Percentiles rank a stretch among this genome's conserved stretches.
phyloP scores from a whole-genome alignment of 2,888 invertebrate genomes.

The Calliphora vomitoria region DNA sequence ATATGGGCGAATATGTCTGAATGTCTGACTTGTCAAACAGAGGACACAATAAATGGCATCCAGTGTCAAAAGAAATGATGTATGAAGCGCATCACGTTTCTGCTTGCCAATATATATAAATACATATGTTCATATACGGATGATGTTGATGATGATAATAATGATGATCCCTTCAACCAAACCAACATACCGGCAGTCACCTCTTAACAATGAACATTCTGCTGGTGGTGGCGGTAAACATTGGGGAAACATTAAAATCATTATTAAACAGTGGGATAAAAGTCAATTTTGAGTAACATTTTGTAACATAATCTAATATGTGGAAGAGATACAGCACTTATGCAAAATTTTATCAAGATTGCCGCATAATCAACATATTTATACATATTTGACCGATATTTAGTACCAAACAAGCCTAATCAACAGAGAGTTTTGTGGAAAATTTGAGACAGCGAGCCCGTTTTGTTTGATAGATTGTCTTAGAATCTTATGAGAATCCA shows the following conservation, averaged over 20 bases:
- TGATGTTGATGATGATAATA: slow-evolving; percentile 4
- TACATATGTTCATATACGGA: slow-evolving; percentile 24
- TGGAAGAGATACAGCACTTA: too few relatives aligned
- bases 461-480: too few relatives aligned
- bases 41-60: slow-evolving; percentile 72
- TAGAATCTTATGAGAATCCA: too few relatives aligned
- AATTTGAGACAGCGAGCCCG: too few relatives aligned
- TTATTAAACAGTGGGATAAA: background rate
- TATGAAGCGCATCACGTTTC: slow-evolving; percentile 71
- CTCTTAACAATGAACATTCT: slow-evolving; percentile 19
- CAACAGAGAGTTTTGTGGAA: too few relatives aligned
- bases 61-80: slow-evolving; percentile 71
- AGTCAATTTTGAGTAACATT: background rate
- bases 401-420: too few relatives aligned
- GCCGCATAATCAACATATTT: too few relatives aligned
- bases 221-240: slow-evolving; percentile 15
- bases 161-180: slow-evolving; percentile 50
- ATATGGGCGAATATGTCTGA: background rate
- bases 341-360: too few relatives aligned
- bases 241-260: slow-evolving; percentile 42
- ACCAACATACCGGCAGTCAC: slow-evolving; percentile 9
- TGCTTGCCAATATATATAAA: slow-evolving; percentile 57
- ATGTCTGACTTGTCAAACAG: slow-evolving; percentile 70
- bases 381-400: too few relatives aligned
- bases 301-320: too few relatives aligned